Evolutionary conservation across 1,140 invertebrate genomes (phyloP), one percentile per base, ranked within the genome.

Genomic region (Orussus abietinus): DNA sequence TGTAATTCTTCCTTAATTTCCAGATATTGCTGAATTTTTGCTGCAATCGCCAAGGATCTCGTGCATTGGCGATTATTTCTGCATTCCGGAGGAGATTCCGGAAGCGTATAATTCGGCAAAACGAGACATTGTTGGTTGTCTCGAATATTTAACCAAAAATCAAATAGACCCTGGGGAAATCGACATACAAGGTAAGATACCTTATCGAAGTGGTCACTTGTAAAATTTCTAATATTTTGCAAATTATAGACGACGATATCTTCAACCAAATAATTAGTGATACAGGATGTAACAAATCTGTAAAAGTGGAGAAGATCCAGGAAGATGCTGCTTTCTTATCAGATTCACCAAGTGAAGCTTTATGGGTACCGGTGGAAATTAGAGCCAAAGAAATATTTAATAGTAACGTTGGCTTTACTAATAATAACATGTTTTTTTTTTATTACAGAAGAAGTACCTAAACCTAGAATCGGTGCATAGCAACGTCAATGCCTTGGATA

Each of bases 21-120:
- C 36, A 52, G 54, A 53, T 52, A 53, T 58, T 31, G 12, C 41
- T 13, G 38, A 40, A 7, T 55, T 58, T 40, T 42, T 61, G 29
- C 30, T 54, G 9, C 34, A 50, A 39, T 51, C 53, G 2, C 19
- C 41, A 6, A 54, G 51, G 38, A 19, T 58, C 37, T 38, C 29
- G 6, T 13, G 37, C 11, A 14, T 59, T 9, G 41, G 40, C 26
- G 42, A 47, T 12, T 50, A 47, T 18, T 45, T 56, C 5, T 49
- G 47, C 13, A 30, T 39, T 19, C 15, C 42, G 10, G 21, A 42
- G 6, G 43, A 14, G 17, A 21, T 55, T 9, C 38, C 44, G 10
- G 21, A 49, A 25, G 25, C 34, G 15, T 53, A 49, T 33, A 3
- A 34, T 2, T n/a, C 33, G 13, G 31, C 46, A 2, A 48, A 41